Evolutionary conservation across 1,140 invertebrate species (phyloP).

Genomic region (Zaprionus africanus): DNA sequence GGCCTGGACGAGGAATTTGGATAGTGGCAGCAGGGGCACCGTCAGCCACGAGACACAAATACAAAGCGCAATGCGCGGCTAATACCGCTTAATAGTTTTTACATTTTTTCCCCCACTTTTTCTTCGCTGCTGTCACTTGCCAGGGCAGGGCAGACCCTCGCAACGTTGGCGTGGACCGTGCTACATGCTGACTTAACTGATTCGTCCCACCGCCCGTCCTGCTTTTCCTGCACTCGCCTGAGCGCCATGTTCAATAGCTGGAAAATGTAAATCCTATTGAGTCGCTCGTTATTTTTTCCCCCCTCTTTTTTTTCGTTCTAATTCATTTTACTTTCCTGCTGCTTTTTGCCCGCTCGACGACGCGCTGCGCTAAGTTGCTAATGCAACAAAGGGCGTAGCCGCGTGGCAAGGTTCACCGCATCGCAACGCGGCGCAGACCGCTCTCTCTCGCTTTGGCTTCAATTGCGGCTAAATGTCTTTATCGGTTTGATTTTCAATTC

Average conservation of each 20-base stretch:
- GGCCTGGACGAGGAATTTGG: slow-evolving; percentile 18
- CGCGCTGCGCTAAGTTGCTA: slow-evolving; percentile 36
- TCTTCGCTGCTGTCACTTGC: slow-evolving; percentile 47
- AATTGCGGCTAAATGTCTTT: slow-evolving; percentile 70
- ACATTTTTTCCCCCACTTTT: slow-evolving; percentile 67
- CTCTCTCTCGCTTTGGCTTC: slow-evolving; percentile 48
- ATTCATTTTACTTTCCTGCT: slow-evolving; percentile 26
- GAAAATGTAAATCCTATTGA: slow-evolving; percentile 81
- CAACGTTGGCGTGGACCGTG: background rate
- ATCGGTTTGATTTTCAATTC: slow-evolving; percentile 79
- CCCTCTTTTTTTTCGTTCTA: slow-evolving; percentile 32
- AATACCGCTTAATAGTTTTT: slow-evolving; percentile 82
- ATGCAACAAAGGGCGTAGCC: slow-evolving; percentile 64
- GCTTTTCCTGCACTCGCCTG: slow-evolving; percentile 1
- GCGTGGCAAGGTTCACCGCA: slow-evolving; percentile 15
- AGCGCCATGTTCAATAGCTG: slow-evolving; percentile 74
- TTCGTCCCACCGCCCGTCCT: slow-evolving; percentile 34
- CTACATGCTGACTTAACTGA: slow-evolving; percentile 79
- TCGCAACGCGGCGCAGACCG: slow-evolving; percentile 18
- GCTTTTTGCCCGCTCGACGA: slow-evolving; percentile 23
- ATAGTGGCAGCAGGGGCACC: slow-evolving; percentile 16
- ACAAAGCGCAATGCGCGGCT: slow-evolving; percentile 77
- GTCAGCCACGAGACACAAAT: slow-evolving; percentile 50
- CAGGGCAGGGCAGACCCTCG: background rate
- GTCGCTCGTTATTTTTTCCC: slow-evolving; percentile 53